A percentile compares a stretch with the other conserved stretches of the same genome.
Evolutionary conservation across 1,140 invertebrate species (phyloP).

Genomic region (Calephelis nemesis): DNA sequence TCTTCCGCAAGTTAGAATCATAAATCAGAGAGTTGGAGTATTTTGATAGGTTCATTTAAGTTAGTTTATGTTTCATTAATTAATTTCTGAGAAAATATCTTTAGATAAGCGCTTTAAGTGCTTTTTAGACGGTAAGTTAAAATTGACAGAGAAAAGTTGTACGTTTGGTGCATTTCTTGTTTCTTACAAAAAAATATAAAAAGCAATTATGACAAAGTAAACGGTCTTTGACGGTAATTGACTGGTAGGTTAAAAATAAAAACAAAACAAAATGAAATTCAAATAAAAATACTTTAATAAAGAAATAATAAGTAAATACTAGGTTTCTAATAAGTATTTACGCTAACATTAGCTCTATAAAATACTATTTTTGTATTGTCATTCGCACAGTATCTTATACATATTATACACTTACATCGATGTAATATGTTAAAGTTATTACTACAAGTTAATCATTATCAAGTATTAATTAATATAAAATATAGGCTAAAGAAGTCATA

Average conservation of each 20-base stretch:
- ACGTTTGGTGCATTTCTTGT: too few species aligned
- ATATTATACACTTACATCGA: neutral
- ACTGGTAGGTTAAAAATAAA: conserved; percentile 59
- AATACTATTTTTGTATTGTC: conserved; percentile 50
- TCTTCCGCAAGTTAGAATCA: too few species aligned
- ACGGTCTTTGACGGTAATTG: conserved; percentile 49
- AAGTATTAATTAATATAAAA: neutral
- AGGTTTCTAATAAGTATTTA: conserved; percentile 2
- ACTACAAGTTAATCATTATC: neutral
- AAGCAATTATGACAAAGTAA: neutral
- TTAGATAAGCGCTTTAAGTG: too few species aligned
- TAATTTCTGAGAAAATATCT: too few species aligned
- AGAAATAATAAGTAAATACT: conserved; percentile 26
- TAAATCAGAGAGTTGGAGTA: too few species aligned
- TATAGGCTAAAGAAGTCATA: neutral
- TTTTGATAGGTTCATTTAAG: too few species aligned
- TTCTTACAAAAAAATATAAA: too few species aligned
- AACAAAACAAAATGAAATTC: conserved; percentile 44
- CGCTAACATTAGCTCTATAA: conserved; percentile 19
- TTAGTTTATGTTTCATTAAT: too few species aligned
- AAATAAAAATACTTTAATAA: conserved; percentile 60
- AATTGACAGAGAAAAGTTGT: too few species aligned
- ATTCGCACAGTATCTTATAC: conserved; percentile 42
- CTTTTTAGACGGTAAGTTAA: too few species aligned
- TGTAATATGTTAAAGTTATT: conserved; percentile 2